phyloP scores from a whole-genome alignment of 1,140 invertebrate genomes.

The Meteorus sp. region DNA sequence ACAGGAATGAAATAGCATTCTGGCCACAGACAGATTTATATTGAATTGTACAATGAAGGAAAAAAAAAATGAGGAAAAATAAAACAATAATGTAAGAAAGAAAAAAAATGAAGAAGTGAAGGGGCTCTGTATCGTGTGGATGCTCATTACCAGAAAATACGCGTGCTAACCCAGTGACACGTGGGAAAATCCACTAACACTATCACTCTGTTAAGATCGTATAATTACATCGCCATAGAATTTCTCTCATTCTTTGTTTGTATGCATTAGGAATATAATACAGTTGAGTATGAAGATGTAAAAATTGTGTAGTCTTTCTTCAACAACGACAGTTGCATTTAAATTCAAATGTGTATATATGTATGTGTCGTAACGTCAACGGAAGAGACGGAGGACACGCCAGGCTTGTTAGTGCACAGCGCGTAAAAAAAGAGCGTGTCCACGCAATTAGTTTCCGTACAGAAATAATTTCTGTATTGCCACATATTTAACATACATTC shows the following conservation, averaged over 20 bases:
- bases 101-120: background rate
- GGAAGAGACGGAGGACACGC: too few relatives aligned
- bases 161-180: constrained; percentile 21
- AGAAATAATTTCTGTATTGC: too few relatives aligned
- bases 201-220: constrained; percentile 2
- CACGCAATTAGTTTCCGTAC: too few relatives aligned
- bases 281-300: background rate
- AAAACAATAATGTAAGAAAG: background rate
- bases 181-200: constrained; percentile 19
- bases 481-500: too few relatives aligned
- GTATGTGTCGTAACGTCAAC: constrained; percentile 12
- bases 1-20: background rate
- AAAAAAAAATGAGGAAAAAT: background rate
- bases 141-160: constrained; percentile 18
- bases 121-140: too few relatives aligned
- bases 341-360: too few relatives aligned
- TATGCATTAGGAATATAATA: too few relatives aligned
- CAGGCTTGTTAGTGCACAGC: too few relatives aligned
- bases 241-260: constrained; percentile 9
- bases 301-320: background rate
- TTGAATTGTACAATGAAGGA: too few relatives aligned
- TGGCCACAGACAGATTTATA: too few relatives aligned
- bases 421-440: background rate
- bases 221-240: constrained; percentile 18
- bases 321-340: too few relatives aligned